Conservation (phyloP, 2,888 invertebrate species). For the Piscicola geometra region DNA sequence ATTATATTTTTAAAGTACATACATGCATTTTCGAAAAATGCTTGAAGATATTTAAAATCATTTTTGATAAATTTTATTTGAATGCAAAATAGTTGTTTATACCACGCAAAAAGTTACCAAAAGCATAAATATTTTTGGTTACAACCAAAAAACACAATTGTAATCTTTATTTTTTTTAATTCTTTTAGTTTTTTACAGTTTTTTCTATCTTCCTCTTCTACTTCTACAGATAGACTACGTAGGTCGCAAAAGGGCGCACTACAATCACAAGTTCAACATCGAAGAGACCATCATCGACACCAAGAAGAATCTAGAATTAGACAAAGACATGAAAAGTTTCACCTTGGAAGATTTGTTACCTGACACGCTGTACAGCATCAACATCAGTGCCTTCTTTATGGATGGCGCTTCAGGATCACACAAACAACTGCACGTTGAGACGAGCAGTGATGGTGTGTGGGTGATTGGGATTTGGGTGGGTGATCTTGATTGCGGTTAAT, state of each 20-base stretch:
- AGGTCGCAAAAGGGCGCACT: slow-evolving; percentile 47
- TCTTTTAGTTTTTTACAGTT: not conserved
- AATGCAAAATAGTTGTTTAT: too few relatives aligned
- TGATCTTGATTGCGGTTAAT: too few relatives aligned
- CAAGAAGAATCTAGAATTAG: slow-evolving; percentile 41
- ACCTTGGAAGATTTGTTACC: slow-evolving; percentile 49
- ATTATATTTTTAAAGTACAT: too few relatives aligned
- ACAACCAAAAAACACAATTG: too few relatives aligned
- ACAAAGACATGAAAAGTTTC: slow-evolving; percentile 46
- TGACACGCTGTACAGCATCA: slow-evolving; percentile 52
- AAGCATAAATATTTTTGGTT: too few relatives aligned
- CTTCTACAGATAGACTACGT: slow-evolving; percentile 47
- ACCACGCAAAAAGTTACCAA: too few relatives aligned
- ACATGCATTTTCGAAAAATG: too few relatives aligned
- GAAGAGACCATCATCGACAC: slow-evolving; percentile 43
- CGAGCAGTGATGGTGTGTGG: slow-evolving; percentile 44
- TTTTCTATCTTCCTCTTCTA: not conserved
- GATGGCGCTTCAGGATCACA: slow-evolving; percentile 48
- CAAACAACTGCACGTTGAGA: slow-evolving; percentile 48
- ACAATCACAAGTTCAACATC: slow-evolving; percentile 45
- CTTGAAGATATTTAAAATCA: too few relatives aligned
- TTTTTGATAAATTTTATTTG: too few relatives aligned
- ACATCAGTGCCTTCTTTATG: slow-evolving; percentile 51
- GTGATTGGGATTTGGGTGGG: not conserved
- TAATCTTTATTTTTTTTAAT: too few relatives aligned